Base-by-base conservation (phyloP, 1,140 invertebrate species). In the Tetragonula clypearis region DNA sequence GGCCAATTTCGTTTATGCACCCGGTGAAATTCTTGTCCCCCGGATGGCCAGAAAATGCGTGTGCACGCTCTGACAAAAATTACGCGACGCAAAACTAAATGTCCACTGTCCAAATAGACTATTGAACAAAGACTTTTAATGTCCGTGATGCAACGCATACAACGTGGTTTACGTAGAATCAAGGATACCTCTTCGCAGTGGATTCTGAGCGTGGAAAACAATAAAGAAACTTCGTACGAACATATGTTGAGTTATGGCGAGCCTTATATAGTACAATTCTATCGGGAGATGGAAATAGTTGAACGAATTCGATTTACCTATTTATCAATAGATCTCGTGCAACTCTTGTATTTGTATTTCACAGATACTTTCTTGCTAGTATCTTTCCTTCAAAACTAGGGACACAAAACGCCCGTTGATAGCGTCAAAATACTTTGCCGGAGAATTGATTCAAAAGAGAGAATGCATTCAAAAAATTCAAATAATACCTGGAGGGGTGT, bases 1-100 rank as follows among this genome's bases (percentile, higher is more conserved):
- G 88, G 92, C 90, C 90, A 94, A 93, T 94, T 78, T 17, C 60
- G 30, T 3, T 8, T 1, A 19, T 8, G 17, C 19, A 2, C 53
- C 19, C 49, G 74, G 62, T 55, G 68, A 35, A 35, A 30, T 69
- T 79, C 49, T 65, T 56, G 11, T 74, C 71, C 41, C 49, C 21
- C 19, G 8, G 53, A 74, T 62, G 15, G 1, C n/a, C n/a, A 23
- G 30, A 21, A 49, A 41, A 58, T 23, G 23, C 49, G 26, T 1
- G 23, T 9, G 23, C 5, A 9, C 21, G 4, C 14, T 2, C 3
- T 68, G 62, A 12, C 19, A 79, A 79, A 69, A 79, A 69, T 30
- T 41, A 2, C 2, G 17, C 9, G 9, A 14, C 21, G 14, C 12
- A 8, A 5, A 41, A 26, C 21, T 0, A 4, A 26, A 41, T 17